These are phyloP conservation scores for Barbus barbus DNA, from an alignment of 2,113 vertebrate species.

Conservation along the genomic window DNA sequence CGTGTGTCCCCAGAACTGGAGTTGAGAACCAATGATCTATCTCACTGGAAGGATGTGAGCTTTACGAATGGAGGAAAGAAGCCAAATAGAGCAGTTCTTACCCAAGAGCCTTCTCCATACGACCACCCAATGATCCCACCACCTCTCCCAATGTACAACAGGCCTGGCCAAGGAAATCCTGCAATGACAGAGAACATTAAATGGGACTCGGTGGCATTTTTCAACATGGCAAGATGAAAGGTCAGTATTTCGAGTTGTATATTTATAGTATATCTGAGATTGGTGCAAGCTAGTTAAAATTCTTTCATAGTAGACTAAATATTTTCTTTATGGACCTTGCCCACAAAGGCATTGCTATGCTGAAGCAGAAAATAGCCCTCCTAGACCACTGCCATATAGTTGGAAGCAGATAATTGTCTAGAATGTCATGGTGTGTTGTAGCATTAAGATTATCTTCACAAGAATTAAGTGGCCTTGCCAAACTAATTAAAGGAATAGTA, in stretches of 20 bases:
- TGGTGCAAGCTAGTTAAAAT: background rate
- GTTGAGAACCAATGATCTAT: background rate
- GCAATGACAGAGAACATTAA: conserved; percentile 61
- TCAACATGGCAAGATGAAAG: background rate
- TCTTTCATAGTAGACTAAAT: background rate
- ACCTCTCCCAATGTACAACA: conserved; percentile 93
- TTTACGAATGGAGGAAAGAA: background rate
- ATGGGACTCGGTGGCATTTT: background rate
- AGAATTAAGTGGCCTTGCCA: background rate
- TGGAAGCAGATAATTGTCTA: background rate
- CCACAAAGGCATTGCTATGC: background rate
- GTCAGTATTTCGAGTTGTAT: background rate
- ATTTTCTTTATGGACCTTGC: background rate
- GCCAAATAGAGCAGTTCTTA: conserved; percentile 70
- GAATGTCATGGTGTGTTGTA: no score
- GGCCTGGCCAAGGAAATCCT: conserved; percentile 98
- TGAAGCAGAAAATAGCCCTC: background rate
- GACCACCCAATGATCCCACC: conserved; percentile 92
- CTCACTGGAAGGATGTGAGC: background rate
- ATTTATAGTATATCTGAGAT: background rate
- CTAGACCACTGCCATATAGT: background rate
- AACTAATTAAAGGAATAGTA: background rate
- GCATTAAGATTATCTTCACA: background rate
- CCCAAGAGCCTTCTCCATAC: conserved; percentile 88
- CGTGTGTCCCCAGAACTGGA: background rate